A percentile compares a stretch with the other conserved stretches of the same genome.
phyloP scores from a whole-genome alignment of 2,113 vertebrate species.

The Casuarius casuarius region DNA sequence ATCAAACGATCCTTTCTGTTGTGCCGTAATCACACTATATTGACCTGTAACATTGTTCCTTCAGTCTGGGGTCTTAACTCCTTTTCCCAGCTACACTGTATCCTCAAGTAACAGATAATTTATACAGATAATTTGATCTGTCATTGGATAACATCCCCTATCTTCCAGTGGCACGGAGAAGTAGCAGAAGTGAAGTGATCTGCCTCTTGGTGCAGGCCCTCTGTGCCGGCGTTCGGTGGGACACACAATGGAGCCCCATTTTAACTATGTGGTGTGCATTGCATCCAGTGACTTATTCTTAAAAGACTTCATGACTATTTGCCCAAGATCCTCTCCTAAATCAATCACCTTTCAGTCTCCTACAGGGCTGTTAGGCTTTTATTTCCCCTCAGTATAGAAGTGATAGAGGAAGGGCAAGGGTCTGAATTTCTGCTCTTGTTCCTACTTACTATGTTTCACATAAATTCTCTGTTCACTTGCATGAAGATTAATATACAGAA shows the following conservation, averaged over 20 bases:
- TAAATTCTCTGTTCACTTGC: neutral
- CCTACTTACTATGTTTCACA: neutral
- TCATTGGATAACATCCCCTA: neutral
- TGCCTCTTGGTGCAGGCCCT: neutral
- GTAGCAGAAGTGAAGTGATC: neutral
- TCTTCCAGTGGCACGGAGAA: neutral
- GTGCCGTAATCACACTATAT: neutral
- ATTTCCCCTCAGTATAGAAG: neutral
- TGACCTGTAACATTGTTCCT: neutral
- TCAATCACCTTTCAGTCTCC: neutral
- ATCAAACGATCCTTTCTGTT: neutral
- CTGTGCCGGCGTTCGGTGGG: neutral
- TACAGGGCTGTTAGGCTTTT: neutral
- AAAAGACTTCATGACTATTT: neutral
- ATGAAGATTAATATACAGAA: neutral
- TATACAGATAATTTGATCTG: neutral
- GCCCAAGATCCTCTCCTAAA: neutral
- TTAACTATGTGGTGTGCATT: neutral
- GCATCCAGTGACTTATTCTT: neutral
- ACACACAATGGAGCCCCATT: neutral
- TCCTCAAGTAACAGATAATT: neutral
- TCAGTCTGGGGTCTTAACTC: neutral
- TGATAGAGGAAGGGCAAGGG: neutral
- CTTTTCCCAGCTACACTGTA: neutral
- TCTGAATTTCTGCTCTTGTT: neutral